Evolutionary conservation across 2,888 invertebrate species (phyloP), one percentile per base, ranked within the genome.

Genomic region (Amblyteles armatorius): DNA sequence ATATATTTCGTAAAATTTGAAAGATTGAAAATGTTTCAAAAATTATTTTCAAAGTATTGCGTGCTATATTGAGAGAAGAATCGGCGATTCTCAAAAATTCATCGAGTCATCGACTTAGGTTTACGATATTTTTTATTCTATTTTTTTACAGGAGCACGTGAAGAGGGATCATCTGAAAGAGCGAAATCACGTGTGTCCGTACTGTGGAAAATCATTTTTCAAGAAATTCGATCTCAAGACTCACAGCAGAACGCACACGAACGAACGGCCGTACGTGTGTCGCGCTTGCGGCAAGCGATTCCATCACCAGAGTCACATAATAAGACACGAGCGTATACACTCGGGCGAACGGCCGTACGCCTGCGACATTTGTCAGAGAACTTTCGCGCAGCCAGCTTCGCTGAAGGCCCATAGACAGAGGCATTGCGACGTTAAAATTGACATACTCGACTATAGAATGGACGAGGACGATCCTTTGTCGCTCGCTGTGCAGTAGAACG

Each of bases 161-260:
- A 93, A 92, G 67, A 89, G 94, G 48, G 94, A 94, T 82, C 94
- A 94, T 79, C 85, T 92, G 9, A 94, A 94, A 80, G 92, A 94
- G 68, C 88, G 93, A 7, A 91, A 93, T 52, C 92, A 93, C 82
- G 87, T 90, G 2, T 94, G 94, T 78, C 81, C 90, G 0, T 85
- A 90, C 7, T 94, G 94, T 77, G 90, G 89, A 11, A 94, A 94
- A 86, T 91, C 92, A 0, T 94, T 94, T 81, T 94, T 93, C 87
- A 94, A 94, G 65, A 93, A 93, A 69, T 93, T 93, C 65, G 94
- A 94, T 82, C 89, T 94, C n/a, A 93, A 93, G 71, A 92, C 92
- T 44, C 94, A 94, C 71, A 89, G 89, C 52, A 90, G 94, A 81
- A 93, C 91, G 1, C 94, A 94, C 78, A 93, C 93, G 2, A 90